Conservation (phyloP, 2,113 vertebrate species). For the Malurus cyaneus region DNA sequence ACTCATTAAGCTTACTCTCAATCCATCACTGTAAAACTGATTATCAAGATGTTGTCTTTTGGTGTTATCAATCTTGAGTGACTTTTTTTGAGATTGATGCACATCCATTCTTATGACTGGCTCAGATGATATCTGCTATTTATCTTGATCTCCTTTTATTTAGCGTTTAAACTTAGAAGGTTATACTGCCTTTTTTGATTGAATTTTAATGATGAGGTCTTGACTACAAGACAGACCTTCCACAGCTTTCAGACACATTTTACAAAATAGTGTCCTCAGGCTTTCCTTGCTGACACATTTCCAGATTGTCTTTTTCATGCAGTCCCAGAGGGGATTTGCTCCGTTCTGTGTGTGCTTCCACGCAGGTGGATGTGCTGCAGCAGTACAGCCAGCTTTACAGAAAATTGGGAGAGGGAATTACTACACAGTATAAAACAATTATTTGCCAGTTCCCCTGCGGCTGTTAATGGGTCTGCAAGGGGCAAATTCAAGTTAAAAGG, state of each 20-base stretch:
- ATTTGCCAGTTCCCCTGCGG: background rate
- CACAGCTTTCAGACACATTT: background rate
- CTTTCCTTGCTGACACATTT: constrained; percentile 16
- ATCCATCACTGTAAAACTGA: constrained; percentile 87
- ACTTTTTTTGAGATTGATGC: constrained; percentile 80
- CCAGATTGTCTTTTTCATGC: background rate
- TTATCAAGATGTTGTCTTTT: constrained; percentile 83
- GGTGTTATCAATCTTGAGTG: constrained; percentile 81
- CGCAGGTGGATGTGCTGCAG: background rate
- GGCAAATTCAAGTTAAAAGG: background rate
- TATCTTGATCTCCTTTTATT: constrained; percentile 88
- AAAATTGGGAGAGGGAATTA: background rate
- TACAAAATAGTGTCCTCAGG: background rate
- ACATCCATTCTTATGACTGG: constrained; percentile 73
- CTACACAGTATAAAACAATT: background rate
- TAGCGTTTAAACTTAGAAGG: constrained; percentile 70
- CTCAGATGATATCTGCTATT: constrained; percentile 81
- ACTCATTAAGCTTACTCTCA: constrained; percentile 75
- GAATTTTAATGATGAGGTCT: constrained; percentile 60
- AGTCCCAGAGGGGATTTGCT: background rate
- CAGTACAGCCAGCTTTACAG: background rate
- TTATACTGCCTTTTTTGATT: constrained; percentile 54
- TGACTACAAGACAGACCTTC: constrained; percentile 35
- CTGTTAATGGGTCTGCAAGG: background rate
- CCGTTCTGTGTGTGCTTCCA: background rate